Base-by-base conservation (phyloP, 2,888 invertebrate species). In the Zaprionus lineosus region DNA sequence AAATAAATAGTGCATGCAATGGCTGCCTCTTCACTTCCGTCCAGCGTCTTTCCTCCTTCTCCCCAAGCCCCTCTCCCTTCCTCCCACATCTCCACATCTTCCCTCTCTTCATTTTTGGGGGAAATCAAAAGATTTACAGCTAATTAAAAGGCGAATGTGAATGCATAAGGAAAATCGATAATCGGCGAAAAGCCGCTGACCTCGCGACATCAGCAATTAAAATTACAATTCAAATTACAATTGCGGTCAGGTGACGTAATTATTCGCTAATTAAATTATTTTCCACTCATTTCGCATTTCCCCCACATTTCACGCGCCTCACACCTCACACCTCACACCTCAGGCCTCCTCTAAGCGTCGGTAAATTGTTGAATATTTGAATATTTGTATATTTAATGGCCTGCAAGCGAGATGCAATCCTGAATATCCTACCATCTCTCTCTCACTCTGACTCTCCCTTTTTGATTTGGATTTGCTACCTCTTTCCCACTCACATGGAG, bases 211-310 rank as follows among this genome's bases (percentile, higher is more conserved):
- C 53, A 57, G 50, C 70, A 70, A 85, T 87, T 86, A 87, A 77
- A 77, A 69, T 77, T 77, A 47, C 70, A 70, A 85, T 87, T 86
- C 86, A 77, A 77, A 69, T 77, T 77, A 76, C 86, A 86, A 79
- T 74, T 82, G 81, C 62, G 82, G 75, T 78, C 82, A 74, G 71
- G 63, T 62, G 67, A 70, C 84, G 8, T 86, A 87, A 87, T 87
- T 82, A 73, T 77, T 84, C 73, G 86, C 76, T 86, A 87, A 87
- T 88, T 87, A 78, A 85, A 87, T 88, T 85, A 87, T 87, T 86
- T 84, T 69, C 52, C 74, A 82, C 59, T 70, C 75, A 73, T 69
- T 66, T 56, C 36, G 34, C 26, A 37, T 15, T 61, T 50, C 57
- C 14, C 9, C 29, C 47, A n/a, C 36, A 46, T 50, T 50, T 51